These are phyloP conservation scores for Echeneis naucrates DNA, from an alignment of 2,797 vertebrate genomes.

Conservation along the genomic window DNA sequence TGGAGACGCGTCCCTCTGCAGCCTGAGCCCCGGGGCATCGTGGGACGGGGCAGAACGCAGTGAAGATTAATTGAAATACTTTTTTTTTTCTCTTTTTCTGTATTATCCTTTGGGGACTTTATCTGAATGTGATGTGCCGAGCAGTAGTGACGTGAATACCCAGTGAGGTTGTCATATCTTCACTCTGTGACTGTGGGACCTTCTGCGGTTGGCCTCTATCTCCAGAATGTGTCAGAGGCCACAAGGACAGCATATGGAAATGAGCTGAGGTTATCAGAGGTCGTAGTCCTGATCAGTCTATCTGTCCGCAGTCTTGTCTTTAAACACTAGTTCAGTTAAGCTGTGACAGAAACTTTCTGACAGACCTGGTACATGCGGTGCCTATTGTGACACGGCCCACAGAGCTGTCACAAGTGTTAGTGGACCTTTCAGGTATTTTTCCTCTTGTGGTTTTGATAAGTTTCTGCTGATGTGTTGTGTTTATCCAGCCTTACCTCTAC, in stretches of 20 bases:
- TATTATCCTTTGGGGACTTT: constrained; percentile 69
- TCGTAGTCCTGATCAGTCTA: constrained; percentile 61
- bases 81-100: constrained; percentile 34
- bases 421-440: too few species aligned
- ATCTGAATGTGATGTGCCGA: constrained; percentile 60
- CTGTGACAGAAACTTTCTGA: not conserved
- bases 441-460: too few species aligned
- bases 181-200: constrained; percentile 58
- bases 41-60: constrained; percentile 56
- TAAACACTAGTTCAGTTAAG: constrained; percentile 30
- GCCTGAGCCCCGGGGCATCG: constrained; percentile 45
- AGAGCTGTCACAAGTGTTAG: too few species aligned
- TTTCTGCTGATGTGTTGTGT: too few species aligned
- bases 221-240: constrained; percentile 38
- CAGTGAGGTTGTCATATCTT: constrained; percentile 58
- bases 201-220: constrained; percentile 56
- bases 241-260: constrained; percentile 69
- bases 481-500: too few species aligned
- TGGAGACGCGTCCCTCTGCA: constrained; percentile 59
- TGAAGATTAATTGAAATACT: constrained; percentile 69
- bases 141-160: constrained; percentile 49
- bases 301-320: constrained; percentile 55
- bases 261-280: constrained; percentile 63
- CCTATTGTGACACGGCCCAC: not conserved
- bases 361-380: not conserved